Evolutionary conservation across 1,140 invertebrate genomes (phyloP), one percentile per base, ranked within the genome.

Genomic region (Diorhabda sublineata): DNA sequence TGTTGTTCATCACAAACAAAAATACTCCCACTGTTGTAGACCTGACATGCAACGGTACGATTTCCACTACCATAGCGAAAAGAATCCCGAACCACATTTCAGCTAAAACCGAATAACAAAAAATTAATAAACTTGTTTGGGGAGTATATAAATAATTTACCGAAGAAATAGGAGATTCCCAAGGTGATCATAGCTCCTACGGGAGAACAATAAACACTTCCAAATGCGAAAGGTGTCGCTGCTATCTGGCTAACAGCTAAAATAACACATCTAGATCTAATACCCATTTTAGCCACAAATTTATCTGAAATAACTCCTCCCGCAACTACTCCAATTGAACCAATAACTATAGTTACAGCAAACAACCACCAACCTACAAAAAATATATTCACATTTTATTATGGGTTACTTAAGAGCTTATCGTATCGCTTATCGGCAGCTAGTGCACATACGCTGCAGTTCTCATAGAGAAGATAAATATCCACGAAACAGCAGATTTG

Each of bases 61-160:
- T 91, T 82, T 95, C 93, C 2, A 96, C 92, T 3, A 96, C 84
- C 73, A 95, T 91, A 9, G 93, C 92, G 77, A 95, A 95, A 3
- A 95, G 87, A 69, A 96, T 94, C 59, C 93, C 93, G 78, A 95
- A 95, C 93, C 93, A 95, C 92, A 94, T 95, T 83, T 96, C 93
- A 78, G 93, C 92, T 92, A 81, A 1, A 84, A 85, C 77, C 62
- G 78, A 77, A 69, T 74, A 73, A 67, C 59, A 69, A 4, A 63
- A 9, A 45, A 43, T 72, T 61, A 64, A 66, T 66, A 56, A 8
- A 62, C 3, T 64, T 64, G 42, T 64, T 64, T 9, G 7, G 45
- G 45, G 43, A 61, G 41, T 61, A 9, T 52, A 2, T 52, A 2
- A 52, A 8, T 45, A 61, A 82, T 85, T 87, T 84, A 92, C 91